phyloP scores from a whole-genome alignment of 2,113 vertebrate genomes.

The Athene cunicularia region DNA sequence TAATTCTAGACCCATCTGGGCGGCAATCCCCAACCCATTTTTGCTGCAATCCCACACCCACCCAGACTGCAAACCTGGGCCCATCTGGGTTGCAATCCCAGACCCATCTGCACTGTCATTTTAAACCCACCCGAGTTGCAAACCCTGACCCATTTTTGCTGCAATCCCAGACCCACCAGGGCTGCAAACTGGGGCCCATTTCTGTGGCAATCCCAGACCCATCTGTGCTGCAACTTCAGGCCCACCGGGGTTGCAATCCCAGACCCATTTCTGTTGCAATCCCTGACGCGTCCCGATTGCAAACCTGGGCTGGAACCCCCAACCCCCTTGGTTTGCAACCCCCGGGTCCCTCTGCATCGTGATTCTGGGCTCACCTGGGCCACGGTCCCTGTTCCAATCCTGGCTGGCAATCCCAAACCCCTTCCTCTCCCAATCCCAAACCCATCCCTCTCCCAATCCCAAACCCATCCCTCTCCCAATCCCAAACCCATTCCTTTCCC shows the following conservation, averaged over 20 bases:
- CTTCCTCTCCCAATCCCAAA: background rate
- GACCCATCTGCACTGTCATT: rapidly evolving
- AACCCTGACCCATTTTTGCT: background rate
- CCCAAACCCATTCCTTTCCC: too few species aligned
- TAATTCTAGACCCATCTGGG: background rate
- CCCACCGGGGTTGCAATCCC: background rate
- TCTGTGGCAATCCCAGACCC: too few species aligned
- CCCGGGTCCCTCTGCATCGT: rapidly evolving
- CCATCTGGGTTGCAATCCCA: background rate
- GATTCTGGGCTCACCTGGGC: background rate
- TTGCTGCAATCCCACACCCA: background rate
- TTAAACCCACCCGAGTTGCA: too few species aligned
- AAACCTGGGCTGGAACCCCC: too few species aligned
- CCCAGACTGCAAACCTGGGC: too few species aligned
- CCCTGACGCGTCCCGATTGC: rapidly evolving
- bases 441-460: too few species aligned
- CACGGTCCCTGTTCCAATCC: too few species aligned
- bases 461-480: too few species aligned
- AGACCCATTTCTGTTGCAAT: too few species aligned
- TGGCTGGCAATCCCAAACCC: background rate
- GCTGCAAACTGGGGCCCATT: too few species aligned
- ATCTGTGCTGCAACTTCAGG: background rate
- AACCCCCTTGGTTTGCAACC: too few species aligned
- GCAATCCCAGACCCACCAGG: background rate
- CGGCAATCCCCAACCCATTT: background rate